Conservation (phyloP, 30 jellyfish, hydroid and myxozoan genomes). For the Aurelia sp. region DNA sequence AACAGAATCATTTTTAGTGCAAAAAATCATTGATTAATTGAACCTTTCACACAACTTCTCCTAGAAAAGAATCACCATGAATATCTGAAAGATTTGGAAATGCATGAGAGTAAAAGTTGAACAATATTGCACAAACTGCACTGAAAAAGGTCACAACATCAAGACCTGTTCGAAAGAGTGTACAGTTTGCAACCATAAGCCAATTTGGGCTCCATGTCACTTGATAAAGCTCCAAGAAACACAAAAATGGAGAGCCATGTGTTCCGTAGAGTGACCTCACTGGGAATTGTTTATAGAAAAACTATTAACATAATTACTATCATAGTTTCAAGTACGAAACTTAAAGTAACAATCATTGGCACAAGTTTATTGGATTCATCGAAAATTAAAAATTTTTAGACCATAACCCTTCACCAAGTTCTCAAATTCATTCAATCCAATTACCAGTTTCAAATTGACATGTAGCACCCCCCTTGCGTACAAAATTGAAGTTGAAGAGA, state of each 20-base stretch:
- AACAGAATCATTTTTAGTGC: not conserved
- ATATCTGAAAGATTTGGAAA: conserved; percentile 15
- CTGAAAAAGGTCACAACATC: conserved; percentile 24
- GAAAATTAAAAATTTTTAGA: too few species aligned
- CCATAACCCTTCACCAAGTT: too few species aligned
- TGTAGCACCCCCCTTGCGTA: not conserved
- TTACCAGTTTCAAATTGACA: not conserved
- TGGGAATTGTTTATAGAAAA: too few species aligned
- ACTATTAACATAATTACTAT: too few species aligned
- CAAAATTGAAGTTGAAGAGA: not conserved
- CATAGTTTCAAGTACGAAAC: too few species aligned
- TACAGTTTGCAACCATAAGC: not conserved
- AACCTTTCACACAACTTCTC: conserved; percentile 8
- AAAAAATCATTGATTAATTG: not conserved
- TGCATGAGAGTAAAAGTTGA: conserved; percentile 6
- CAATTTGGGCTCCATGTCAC: conserved; percentile 19
- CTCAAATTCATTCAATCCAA: not conserved
- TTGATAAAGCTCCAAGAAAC: not conserved
- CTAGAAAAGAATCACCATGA: conserved; percentile 7
- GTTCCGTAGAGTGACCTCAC: not conserved
- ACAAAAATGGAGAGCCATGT: not conserved
- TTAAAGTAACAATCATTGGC: too few species aligned
- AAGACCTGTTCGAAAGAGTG: conserved; percentile 38
- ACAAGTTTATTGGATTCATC: too few species aligned
- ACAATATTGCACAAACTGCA: conserved; percentile 29